phyloP scores from a whole-genome alignment of 2,888 invertebrate genomes.

The Athrips mouffetella region DNA sequence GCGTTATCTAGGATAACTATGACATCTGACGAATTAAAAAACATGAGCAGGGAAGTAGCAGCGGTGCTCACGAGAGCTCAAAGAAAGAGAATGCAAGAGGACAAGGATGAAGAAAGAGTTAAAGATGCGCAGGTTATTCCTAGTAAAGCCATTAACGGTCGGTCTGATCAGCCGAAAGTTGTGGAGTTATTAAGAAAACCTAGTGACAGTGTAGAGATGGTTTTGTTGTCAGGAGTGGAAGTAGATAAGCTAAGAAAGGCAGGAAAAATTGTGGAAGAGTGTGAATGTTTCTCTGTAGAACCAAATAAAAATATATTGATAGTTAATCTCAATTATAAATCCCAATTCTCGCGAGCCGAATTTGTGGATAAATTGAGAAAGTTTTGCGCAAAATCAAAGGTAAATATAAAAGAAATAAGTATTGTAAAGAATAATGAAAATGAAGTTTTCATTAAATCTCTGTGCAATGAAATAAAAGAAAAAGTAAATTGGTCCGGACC shows the following conservation, averaged over 20 bases:
- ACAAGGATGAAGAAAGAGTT: no score
- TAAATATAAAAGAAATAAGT: conserved; percentile 13
- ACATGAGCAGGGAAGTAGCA: not conserved
- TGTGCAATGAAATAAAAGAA: conserved; percentile 16
- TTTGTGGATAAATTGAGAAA: conserved; percentile 15
- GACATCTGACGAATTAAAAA: not conserved
- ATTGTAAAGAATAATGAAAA: conserved; percentile 18
- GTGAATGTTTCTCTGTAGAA: not conserved
- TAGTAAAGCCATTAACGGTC: conserved; percentile 2
- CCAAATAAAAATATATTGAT: conserved; percentile 14
- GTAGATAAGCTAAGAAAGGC: not conserved
- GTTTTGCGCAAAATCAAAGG: conserved; percentile 15
- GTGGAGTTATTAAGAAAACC: conserved; percentile 14
- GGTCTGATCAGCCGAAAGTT: conserved; percentile 18
- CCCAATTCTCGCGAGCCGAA: conserved; percentile 16
- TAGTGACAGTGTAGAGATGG: conserved; percentile 1
- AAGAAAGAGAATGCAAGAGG: not conserved
- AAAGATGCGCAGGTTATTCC: not conserved
- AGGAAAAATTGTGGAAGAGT: not conserved
- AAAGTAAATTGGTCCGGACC: conserved; percentile 15
- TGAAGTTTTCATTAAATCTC: conserved; percentile 13
- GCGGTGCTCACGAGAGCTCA: not conserved
- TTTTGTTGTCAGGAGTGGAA: not conserved
- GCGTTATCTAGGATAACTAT: not conserved
- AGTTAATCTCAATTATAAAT: conserved; percentile 11